A percentile compares a stretch with the other conserved stretches of the same genome.
phyloP scores from a whole-genome alignment of 2,888 invertebrate genomes.

The Tipula lateralis region DNA sequence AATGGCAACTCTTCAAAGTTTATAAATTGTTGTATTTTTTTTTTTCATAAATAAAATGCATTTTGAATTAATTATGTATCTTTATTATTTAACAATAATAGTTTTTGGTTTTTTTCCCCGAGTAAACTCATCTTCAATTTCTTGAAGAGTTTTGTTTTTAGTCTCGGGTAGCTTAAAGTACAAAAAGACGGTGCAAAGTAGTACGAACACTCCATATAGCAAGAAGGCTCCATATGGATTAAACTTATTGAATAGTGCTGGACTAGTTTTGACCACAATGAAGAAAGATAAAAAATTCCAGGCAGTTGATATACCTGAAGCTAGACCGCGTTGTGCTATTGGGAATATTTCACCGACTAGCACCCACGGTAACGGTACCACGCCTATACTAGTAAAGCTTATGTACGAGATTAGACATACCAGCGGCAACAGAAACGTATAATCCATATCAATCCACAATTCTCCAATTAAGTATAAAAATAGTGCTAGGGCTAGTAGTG shows the following conservation, averaged over 20 bases:
- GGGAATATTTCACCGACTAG: conserved; percentile 64
- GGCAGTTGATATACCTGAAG: conserved; percentile 57
- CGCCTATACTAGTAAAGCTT: conserved; percentile 56
- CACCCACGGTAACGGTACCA: conserved; percentile 63
- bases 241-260: conserved; percentile 53
- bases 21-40: neutral
- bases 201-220: conserved; percentile 54
- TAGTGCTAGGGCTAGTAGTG: conserved; percentile 53
- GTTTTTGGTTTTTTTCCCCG: neutral
- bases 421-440: conserved; percentile 50
- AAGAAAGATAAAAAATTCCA: conserved; percentile 58
- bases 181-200: conserved; percentile 54
- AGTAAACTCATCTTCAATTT: conserved; percentile 57
- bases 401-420: conserved; percentile 55
- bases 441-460: neutral
- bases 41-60: neutral
- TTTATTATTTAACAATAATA: neutral
- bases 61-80: neutral
- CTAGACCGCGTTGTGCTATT: conserved; percentile 53
- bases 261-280: conserved; percentile 58
- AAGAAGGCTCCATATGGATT: conserved; percentile 56
- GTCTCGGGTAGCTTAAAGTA: conserved; percentile 60
- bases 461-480: conserved; percentile 45
- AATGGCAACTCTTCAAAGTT: neutral
- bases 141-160: conserved; percentile 58